Conservation (phyloP, 1,140 invertebrate species). For the Drosophila nikananu region DNA sequence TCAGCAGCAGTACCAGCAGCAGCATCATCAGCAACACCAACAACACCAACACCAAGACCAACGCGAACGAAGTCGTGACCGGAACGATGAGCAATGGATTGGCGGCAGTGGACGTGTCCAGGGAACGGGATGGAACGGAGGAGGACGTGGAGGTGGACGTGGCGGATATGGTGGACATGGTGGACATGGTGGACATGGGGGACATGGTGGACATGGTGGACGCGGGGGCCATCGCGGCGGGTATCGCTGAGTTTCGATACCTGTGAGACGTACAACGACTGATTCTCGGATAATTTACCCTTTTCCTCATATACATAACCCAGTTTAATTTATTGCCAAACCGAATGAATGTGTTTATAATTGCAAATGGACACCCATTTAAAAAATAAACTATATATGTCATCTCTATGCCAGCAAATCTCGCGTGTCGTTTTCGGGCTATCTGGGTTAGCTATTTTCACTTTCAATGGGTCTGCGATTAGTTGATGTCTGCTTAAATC, state of each 20-base stretch:
- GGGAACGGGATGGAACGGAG: constrained; percentile 72
- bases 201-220: constrained; percentile 45
- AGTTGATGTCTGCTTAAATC: background rate
- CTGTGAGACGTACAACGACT: constrained; percentile 15
- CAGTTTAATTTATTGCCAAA: constrained; percentile 57
- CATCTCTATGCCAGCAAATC: constrained; percentile 42
- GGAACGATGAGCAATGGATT: constrained; percentile 63
- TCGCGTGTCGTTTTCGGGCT: constrained; percentile 41
- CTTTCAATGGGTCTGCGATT: constrained; percentile 35
- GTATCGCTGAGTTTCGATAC: constrained; percentile 33
- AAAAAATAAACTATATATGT: constrained; percentile 54
- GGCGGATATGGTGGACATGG: constrained; percentile 58
- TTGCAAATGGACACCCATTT: constrained; percentile 39
- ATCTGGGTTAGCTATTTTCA: constrained; percentile 33
- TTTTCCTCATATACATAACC: constrained; percentile 23
- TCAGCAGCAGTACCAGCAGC: constrained; percentile 11
- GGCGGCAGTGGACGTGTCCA: constrained; percentile 76
- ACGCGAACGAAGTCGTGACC: constrained; percentile 28
- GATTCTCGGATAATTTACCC: constrained; percentile 14
- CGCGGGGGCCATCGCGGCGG: constrained; percentile 60
- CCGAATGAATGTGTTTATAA: constrained; percentile 38
- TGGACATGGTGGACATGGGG: constrained; percentile 59
- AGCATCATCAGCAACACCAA: constrained; percentile 17
- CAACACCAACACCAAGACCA: constrained; percentile 31
- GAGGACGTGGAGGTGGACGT: constrained; percentile 54